Evolutionary conservation across 2,888 invertebrate genomes (phyloP), one percentile per base, ranked within the genome.

Genomic region (Hypomecis atomaria): DNA sequence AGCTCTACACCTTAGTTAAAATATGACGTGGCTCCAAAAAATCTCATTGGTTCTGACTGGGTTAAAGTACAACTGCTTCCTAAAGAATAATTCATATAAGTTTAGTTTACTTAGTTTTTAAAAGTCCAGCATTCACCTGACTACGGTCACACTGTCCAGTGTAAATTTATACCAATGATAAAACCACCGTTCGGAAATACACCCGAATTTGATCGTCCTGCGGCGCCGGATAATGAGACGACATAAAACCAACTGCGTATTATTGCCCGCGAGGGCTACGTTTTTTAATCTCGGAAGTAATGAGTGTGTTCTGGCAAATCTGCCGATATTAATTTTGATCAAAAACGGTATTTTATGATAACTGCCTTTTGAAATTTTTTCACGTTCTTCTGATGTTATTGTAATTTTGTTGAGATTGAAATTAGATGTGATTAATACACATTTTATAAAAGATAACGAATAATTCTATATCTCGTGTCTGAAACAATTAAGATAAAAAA

Each of bases 111-210:
- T n/a, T n/a, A n/a, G n/a, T n/a, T n/a, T n/a, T n/a, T n/a, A 8
- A 47, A 47, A 23, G 1, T 9, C 7, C 4, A 8, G 7, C 11
- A 43, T 43, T 43, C 13, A 23, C 0, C 52, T 57, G 44, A 23
- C 4, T 37, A 10, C 37, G 34, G 52, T 60, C 47, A 4, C 23
- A 56, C 68, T 65, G 61, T 76, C 74, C 65, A 13, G 33, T 69
- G 79, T 76, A 71, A 82, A 82, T 82, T 82, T 82, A 84, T 78
- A 67, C 75, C 73, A 75, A 73, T 77, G 75, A 73, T 79, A 78
- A 85, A 82, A 82, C 78, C 78, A 54, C 23, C 79, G 81, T 81
- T 78, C 66, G 44, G 54, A 66, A 55, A 59, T 62, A 69, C 69
- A 77, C 71, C 76, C 73, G 67, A 82, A 76, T 74, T 73, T 73